Evolutionary conservation across 2,113 vertebrate species (phyloP), one percentile per base, ranked within the genome.

Genomic region (Phycodurus eques): DNA sequence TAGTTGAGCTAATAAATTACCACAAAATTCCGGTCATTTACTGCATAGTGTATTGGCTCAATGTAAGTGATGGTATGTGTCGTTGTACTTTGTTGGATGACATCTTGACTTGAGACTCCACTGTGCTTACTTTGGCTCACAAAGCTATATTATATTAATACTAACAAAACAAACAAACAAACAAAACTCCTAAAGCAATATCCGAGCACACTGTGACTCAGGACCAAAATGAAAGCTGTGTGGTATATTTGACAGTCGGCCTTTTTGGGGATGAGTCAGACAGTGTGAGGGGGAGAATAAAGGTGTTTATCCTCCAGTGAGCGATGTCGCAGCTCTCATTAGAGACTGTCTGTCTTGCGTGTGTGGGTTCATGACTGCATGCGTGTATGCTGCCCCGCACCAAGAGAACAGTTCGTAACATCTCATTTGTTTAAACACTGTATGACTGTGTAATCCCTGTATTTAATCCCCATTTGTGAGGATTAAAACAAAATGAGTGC

Each of bases 391-490:
- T 46, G n/a, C 33, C 12, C 4, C 27, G 42, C 27, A 63, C 9
- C 4, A 57, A 57, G 51, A 54, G 9, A n/a, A 33, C 4, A 61
- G 5, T 1, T 4, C 59, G 11, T 61, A 15, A 61, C 5, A 61
- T 81, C 65, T 59, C 64, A 73, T 68, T 75, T 86, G 77, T 87
- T 86, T 80, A 76, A 79, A 47, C 60, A 78, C 69, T 84, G 66
- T 17, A 71, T 69, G 73, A 62, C 71, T 72, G 47, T 73, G 54
- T 83, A 78, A 86, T 85, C 84, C 75, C 72, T 67, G 71, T 74
- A 47, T 82, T 87, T 81, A 83, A 88, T 87, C 86, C 49, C 33
- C 54, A 63, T 68, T 67, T 13, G 0, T 73, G 66, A 67, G 83
- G 78, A 85, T 84, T 88, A 82, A 70, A 75, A 2, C 6, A 71